Conservation (phyloP, 2,797 vertebrate species). For the Yasuhikotakia modesta region DNA sequence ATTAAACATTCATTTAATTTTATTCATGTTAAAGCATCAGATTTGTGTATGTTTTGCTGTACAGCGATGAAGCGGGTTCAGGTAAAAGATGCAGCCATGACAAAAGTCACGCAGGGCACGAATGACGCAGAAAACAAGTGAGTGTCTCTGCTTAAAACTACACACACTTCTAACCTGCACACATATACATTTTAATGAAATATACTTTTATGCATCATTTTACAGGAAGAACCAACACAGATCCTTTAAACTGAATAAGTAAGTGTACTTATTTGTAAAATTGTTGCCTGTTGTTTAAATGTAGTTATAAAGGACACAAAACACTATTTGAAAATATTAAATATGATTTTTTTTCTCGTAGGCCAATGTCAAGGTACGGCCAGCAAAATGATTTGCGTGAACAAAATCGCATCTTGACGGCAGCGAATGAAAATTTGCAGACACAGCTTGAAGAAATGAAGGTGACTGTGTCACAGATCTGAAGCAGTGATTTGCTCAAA, state of each 20-base stretch:
- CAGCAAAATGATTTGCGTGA: constrained; percentile 48
- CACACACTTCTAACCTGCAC: not conserved
- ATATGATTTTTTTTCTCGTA: constrained; percentile 23
- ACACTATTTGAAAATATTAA: not conserved
- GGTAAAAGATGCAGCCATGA: constrained; percentile 58
- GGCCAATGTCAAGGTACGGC: constrained; percentile 47
- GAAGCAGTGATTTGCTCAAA: not conserved
- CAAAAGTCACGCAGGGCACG: constrained; percentile 61
- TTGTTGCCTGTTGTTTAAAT: not conserved
- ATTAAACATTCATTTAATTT: too few species aligned
- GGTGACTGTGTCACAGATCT: constrained; percentile 27
- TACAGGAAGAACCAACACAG: constrained; percentile 47
- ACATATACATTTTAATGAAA: not conserved
- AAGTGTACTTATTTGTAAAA: constrained; percentile 8
- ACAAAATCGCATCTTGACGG: constrained; percentile 48
- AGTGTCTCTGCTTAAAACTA: constrained; percentile 56
- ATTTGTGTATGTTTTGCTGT: not conserved
- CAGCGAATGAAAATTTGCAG: constrained; percentile 53
- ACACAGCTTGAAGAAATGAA: constrained; percentile 53
- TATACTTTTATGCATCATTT: not conserved
- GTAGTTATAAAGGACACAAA: not conserved
- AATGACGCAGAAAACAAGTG: constrained; percentile 63
- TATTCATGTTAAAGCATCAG: too few species aligned
- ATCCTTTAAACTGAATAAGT: constrained; percentile 52
- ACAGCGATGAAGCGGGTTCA: constrained; percentile 55